These are phyloP conservation scores for Chaenocephalus aceratus DNA, from an alignment of 2,113 vertebrate genomes.

Conservation along the genomic window DNA sequence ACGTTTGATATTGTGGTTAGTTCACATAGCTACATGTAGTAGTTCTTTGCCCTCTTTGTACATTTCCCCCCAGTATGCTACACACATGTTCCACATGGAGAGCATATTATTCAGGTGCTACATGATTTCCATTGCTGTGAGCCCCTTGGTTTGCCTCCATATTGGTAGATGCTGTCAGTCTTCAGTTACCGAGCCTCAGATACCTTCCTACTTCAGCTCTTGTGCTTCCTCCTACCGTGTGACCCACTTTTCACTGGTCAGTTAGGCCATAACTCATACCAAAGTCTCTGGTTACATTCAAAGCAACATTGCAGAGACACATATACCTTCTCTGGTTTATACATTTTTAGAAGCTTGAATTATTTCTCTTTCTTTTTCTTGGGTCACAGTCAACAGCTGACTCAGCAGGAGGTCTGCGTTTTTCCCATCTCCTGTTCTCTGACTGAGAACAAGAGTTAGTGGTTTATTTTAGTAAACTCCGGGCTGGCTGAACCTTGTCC, in stretches of 20 bases:
- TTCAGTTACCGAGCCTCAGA: neutral
- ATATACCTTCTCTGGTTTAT: slow-evolving; percentile 41
- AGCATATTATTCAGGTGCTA: slow-evolving; percentile 19
- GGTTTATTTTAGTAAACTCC: slow-evolving; percentile 30
- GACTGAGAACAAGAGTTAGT: slow-evolving; percentile 15
- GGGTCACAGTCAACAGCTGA: slow-evolving; percentile 20
- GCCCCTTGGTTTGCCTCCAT: slow-evolving; percentile 16
- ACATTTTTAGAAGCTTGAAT: slow-evolving; percentile 43
- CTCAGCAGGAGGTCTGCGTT: slow-evolving; percentile 46
- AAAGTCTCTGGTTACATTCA: slow-evolving; percentile 46
- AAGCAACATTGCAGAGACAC: slow-evolving; percentile 28
- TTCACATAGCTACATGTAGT: neutral
- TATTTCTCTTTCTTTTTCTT: slow-evolving; percentile 46
- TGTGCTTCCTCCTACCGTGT: slow-evolving; percentile 22
- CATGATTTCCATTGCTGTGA: slow-evolving; percentile 24
- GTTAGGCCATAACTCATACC: slow-evolving; percentile 35
- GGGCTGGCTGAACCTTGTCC: neutral
- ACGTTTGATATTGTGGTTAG: neutral
- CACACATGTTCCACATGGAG: slow-evolving; percentile 17
- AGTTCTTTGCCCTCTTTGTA: neutral
- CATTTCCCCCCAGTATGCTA: neutral
- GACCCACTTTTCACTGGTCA: slow-evolving; percentile 37
- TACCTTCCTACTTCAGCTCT: slow-evolving; percentile 4
- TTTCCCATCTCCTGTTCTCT: slow-evolving; percentile 10
- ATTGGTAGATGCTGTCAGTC: slow-evolving; percentile 9